Base-by-base conservation (phyloP, 2,113 vertebrate genomes). In the Arvicanthis niloticus region DNA sequence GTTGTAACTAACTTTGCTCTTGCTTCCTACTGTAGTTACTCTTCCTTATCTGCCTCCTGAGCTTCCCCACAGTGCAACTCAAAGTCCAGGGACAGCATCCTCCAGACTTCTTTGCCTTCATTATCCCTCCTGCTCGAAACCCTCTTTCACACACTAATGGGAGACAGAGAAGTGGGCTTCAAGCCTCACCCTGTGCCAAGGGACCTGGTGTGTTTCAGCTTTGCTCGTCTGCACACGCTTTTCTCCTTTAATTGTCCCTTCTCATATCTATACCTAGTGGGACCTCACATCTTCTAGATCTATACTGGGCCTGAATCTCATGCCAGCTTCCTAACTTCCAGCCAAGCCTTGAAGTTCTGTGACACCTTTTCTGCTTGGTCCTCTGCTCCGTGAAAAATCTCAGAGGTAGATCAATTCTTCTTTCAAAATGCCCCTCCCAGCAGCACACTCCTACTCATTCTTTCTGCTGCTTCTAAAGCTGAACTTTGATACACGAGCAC, bases 381-480 rank as follows among this genome's bases (percentile, higher is more conserved):
- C 93, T 65, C 40, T 7, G 37, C 16, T 12, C 42, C 7, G 7
- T 12, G 53, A 82, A 91, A 91, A 89, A 77, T 21, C 78, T 82
- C 60, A 89, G 22, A 7, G 37, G 40, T 22, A 45, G 22, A 53
- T 75, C 29, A 40, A 53, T 45, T 51, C 82, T 42, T 67, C 48
- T 88, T 65, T 65, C 19, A n/a, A n/a, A 81, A 65, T 3, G 8
- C 21, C 40, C 21, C 40, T 77, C 45, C 29, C 12, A 7, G 29
- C 1, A n/a, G 12, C 1, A 53, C 0, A 72, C 53, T 29, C n/a
- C 34, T 15, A n/a, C 29, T 16, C 16, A 0, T n/a, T 68, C n/a
- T 19, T 78, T 65, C 78, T 45, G 31, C 53, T n/a, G 24, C 85
- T 24, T 42, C 60, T 16, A 40, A 45, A 68, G 51, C 31, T 31